Evolutionary conservation across 1,140 invertebrate species (phyloP).

Genomic region (Hyles vespertilio): DNA sequence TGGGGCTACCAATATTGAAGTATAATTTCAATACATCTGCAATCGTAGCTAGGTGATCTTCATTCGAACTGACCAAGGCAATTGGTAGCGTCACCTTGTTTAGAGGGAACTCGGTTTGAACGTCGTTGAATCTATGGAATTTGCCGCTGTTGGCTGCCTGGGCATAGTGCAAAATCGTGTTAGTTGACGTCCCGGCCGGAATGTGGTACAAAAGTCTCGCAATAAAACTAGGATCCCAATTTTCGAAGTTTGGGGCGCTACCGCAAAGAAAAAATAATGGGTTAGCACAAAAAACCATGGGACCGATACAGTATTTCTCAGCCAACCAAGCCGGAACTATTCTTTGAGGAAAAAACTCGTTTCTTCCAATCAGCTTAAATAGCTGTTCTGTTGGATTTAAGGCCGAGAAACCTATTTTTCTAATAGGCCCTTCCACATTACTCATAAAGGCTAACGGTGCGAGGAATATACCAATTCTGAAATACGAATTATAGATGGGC

Average conservation of each 20-base stretch:
- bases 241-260: slow-evolving; percentile 79
- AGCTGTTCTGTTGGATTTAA: slow-evolving; percentile 73
- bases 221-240: slow-evolving; percentile 66
- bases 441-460: slow-evolving; percentile 84
- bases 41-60: slow-evolving; percentile 81
- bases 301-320: slow-evolving; percentile 76
- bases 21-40: slow-evolving; percentile 50
- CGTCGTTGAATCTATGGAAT: slow-evolving; percentile 81
- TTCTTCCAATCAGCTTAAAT: slow-evolving; percentile 73
- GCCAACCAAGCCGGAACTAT: slow-evolving; percentile 76
- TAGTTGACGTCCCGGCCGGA: slow-evolving; percentile 86
- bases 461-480: slow-evolving; percentile 78
- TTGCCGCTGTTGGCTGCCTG: slow-evolving; percentile 78
- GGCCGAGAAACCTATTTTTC: slow-evolving; percentile 74
- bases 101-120: slow-evolving; percentile 78
- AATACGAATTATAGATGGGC: slow-evolving; percentile 81
- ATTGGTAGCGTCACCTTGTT: slow-evolving; percentile 79
- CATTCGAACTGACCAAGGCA: slow-evolving; percentile 80
- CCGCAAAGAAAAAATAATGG: slow-evolving; percentile 79
- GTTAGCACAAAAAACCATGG: slow-evolving; percentile 78
- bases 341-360: slow-evolving; percentile 80
- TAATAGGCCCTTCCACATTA: slow-evolving; percentile 81
- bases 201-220: slow-evolving; percentile 76
- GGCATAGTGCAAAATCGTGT: slow-evolving; percentile 83
- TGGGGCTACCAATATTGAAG: slow-evolving; percentile 40